A percentile compares a stretch with the other conserved stretches of the same genome.
These are phyloP conservation scores for Erebia palarica DNA, from an alignment of 2,888 invertebrate genomes.

Conservation along the genomic window DNA sequence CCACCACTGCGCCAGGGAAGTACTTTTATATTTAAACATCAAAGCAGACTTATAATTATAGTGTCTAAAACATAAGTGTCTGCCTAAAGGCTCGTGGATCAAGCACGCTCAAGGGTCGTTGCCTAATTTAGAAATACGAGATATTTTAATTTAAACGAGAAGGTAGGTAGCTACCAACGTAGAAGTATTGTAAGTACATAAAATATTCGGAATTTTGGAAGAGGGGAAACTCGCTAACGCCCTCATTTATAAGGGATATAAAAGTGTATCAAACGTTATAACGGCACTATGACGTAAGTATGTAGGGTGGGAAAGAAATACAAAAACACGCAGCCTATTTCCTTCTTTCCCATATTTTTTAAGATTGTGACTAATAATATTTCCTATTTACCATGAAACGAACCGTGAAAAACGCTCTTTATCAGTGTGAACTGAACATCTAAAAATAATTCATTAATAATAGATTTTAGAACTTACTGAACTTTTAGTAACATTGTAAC, in stretches of 20 bases:
- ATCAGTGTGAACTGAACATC: no score
- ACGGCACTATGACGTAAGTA: slow-evolving; percentile 5
- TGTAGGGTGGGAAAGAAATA: slow-evolving; percentile 11
- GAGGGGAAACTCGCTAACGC: slow-evolving; percentile 11
- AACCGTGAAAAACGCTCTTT: background rate
- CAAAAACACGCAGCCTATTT: slow-evolving; percentile 11
- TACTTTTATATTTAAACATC: no score
- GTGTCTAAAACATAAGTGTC: no score
- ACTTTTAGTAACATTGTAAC: no score
- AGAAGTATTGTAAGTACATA: no score
- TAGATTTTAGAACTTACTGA: no score
- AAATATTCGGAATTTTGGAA: slow-evolving; percentile 4
- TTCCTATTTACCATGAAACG: background rate
- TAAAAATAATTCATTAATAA: no score
- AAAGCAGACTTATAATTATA: no score
- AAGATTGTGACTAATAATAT: slow-evolving; percentile 10
- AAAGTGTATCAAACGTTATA: slow-evolving; percentile 15
- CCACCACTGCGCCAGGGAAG: no score
- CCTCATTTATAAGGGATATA: slow-evolving; percentile 16
- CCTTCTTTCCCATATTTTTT: background rate
- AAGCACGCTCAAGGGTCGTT: no score
- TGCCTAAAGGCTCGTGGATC: no score
- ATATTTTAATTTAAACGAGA: slow-evolving; percentile 1
- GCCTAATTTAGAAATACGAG: background rate
- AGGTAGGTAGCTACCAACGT: background rate